Evolutionary conservation across 2,888 invertebrate genomes (phyloP).

Genomic region (Cheilosia grossa): DNA sequence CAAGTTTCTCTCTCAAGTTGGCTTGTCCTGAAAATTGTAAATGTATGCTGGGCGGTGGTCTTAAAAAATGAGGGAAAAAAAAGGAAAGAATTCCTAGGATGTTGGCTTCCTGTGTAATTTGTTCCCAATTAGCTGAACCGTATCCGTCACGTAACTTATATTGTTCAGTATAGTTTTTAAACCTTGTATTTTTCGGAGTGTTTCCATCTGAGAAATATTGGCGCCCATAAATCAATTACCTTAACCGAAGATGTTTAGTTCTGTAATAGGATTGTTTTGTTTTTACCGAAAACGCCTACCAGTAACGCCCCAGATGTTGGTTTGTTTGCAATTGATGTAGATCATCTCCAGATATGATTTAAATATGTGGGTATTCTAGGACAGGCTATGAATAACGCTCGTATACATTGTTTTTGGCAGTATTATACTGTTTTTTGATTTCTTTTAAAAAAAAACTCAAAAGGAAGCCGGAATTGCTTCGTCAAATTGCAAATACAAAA

Average conservation of each 20-base stretch:
- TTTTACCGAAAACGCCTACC: slow-evolving; percentile 56
- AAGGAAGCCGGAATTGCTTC: no score
- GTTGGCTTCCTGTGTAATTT: slow-evolving; percentile 69
- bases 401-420: no score
- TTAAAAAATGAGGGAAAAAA: background rate
- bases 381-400: no score
- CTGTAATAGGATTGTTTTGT: slow-evolving; percentile 48
- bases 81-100: slow-evolving; percentile 31
- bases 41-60: slow-evolving; percentile 1
- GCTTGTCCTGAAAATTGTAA: slow-evolving; percentile 18
- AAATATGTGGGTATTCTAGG: background rate
- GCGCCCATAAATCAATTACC: slow-evolving; percentile 40
- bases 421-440: no score
- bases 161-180: slow-evolving; percentile 2
- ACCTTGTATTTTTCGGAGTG: background rate
- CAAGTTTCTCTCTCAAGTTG: slow-evolving; percentile 2
- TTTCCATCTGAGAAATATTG: slow-evolving; percentile 27
- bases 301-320: slow-evolving; percentile 32
- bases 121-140: slow-evolving; percentile 56
- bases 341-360: slow-evolving; percentile 15
- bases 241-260: slow-evolving; percentile 45
- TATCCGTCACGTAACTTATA: slow-evolving; percentile 11
- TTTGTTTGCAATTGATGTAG: slow-evolving; percentile 42
- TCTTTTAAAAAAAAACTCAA: no score
- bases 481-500: no score